Conservation (phyloP, 2,888 invertebrate genomes). For the Panzeria rudis region DNA sequence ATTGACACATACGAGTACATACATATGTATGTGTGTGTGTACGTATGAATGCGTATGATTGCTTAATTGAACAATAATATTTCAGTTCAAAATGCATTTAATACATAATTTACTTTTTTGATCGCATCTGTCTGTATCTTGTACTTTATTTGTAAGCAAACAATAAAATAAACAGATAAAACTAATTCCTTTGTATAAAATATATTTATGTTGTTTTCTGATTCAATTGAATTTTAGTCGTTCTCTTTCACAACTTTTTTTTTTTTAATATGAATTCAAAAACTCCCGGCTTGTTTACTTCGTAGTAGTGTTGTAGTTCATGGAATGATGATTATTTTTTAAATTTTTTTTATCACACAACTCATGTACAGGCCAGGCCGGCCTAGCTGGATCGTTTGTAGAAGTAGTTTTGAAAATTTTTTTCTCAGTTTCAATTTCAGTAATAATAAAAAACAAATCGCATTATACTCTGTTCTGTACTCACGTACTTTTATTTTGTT, state of each 20-base stretch:
- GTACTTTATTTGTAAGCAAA: neutral
- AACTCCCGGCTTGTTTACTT: conserved; percentile 37
- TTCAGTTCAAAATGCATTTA: conserved; percentile 27
- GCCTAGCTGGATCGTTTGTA: conserved; percentile 6
- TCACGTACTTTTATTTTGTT: conserved; percentile 18
- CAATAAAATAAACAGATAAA: conserved; percentile 18
- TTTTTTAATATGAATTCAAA: conserved; percentile 19
- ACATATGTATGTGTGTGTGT: neutral
- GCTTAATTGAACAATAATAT: neutral
- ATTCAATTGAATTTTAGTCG: conserved; percentile 44
- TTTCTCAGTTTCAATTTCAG: conserved; percentile 5
- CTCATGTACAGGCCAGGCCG: conserved; percentile 6
- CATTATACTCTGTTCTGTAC: neutral
- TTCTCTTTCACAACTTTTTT: conserved; percentile 8
- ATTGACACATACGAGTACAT: neutral
- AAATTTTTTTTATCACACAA: conserved; percentile 26
- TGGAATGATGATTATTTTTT: conserved; percentile 51
- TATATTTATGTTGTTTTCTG: conserved; percentile 34
- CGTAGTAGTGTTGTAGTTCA: conserved; percentile 10
- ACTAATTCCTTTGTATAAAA: conserved; percentile 43
- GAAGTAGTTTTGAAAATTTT: conserved; percentile 18
- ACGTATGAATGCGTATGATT: neutral
- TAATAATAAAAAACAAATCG: conserved; percentile 5
- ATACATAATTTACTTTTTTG: conserved; percentile 42
- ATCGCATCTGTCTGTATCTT: conserved; percentile 1